phyloP scores from a whole-genome alignment of 2,113 vertebrate genomes.

The Vulpes vulpes region DNA sequence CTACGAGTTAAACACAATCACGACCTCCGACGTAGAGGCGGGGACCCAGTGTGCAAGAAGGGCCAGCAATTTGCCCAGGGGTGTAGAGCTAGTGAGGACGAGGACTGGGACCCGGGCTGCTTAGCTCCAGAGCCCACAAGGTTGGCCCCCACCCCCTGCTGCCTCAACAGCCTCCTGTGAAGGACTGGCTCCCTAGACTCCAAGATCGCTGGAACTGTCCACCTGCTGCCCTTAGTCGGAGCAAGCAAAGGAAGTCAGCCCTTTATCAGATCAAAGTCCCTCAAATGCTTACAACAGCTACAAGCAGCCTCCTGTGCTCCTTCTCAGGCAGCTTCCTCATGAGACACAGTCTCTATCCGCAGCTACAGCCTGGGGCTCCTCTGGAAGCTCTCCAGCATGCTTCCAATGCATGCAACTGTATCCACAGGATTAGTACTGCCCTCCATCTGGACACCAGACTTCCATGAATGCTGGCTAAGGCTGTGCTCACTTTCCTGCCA shows the following conservation, averaged over 20 bases:
- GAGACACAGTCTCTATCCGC: neutral
- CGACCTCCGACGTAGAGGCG: neutral
- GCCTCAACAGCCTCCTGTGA: neutral
- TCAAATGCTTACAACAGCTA: neutral
- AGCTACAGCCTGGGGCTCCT: neutral
- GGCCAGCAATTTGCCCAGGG: neutral
- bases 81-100: rapidly evolving
- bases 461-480: neutral
- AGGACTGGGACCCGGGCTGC: neutral
- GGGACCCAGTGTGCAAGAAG: neutral
- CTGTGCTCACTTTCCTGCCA: rapidly evolving
- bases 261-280: neutral
- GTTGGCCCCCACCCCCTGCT: no score
- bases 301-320: neutral
- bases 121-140: no score
- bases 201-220: no score
- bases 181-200: neutral
- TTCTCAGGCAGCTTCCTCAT: neutral
- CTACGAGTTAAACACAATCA: neutral
- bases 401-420: neutral
- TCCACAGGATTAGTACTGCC: neutral
- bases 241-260: neutral
- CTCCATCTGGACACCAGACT: slow-evolving; percentile 23
- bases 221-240: neutral
- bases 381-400: neutral